These are phyloP conservation scores for Astreopora myriophthalma DNA, from an alignment of 64 coral and sea anemone genomes.

Conservation along the genomic window DNA sequence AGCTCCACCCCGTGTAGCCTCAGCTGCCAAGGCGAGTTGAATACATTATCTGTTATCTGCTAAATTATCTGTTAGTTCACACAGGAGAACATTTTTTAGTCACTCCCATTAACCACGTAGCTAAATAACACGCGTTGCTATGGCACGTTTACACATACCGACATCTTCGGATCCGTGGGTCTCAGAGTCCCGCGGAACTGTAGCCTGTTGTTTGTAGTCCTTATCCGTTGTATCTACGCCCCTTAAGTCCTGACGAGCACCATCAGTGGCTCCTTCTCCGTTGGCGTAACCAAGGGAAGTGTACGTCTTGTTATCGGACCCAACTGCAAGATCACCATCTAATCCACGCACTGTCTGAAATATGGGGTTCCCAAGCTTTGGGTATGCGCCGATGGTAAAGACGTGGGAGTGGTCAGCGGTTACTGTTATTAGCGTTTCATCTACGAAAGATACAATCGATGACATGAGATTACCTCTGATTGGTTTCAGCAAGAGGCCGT, in stretches of 20 bases:
- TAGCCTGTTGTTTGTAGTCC: constrained; percentile 65
- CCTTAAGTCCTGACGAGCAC: constrained; percentile 26
- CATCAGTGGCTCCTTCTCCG: constrained; percentile 42
- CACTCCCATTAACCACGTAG: too few species aligned
- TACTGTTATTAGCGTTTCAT: constrained; percentile 72
- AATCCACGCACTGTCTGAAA: constrained; percentile 36
- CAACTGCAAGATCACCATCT: not conserved
- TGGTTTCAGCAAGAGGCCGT: too few species aligned
- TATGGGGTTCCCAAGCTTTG: constrained; percentile 77
- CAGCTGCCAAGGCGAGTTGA: too few species aligned
- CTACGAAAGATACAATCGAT: constrained; percentile 26
- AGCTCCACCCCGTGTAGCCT: too few species aligned
- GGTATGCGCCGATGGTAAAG: constrained; percentile 70
- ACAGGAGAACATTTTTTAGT: not conserved
- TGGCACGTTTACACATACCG: constrained; percentile 22
- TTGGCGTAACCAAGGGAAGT: constrained; percentile 82
- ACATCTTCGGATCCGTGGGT: constrained; percentile 75
- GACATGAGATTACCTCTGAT: too few species aligned
- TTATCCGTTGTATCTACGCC: constrained; percentile 64
- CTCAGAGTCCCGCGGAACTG: not conserved
- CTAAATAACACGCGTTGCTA: too few species aligned
- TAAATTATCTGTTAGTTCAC: too few species aligned
- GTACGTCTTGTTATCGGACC: constrained; percentile 51
- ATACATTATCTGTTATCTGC: too few species aligned
- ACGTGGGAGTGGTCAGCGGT: constrained; percentile 93